Conservation (phyloP, 2,888 invertebrate species). For the Mimachlamys varia region DNA sequence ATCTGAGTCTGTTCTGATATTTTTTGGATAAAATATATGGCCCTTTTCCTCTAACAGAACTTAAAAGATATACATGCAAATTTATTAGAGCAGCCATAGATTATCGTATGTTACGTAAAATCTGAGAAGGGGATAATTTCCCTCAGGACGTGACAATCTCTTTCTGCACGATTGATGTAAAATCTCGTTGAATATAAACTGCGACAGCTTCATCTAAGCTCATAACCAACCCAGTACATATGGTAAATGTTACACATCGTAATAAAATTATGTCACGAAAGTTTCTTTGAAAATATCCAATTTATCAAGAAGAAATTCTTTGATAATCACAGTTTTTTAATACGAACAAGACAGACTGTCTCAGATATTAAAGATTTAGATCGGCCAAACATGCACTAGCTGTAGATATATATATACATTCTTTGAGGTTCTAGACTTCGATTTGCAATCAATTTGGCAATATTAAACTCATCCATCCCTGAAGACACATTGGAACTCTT, state of each 20-base stretch:
- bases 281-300: not conserved
- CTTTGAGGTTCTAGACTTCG: too few relatives aligned
- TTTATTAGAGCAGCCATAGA: not conserved
- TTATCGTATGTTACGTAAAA: not conserved
- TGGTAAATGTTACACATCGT: constrained; percentile 13
- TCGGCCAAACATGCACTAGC: too few relatives aligned
- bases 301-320: not conserved
- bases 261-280: constrained; percentile 4
- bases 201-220: not conserved
- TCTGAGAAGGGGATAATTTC: not conserved
- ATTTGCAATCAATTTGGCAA: too few relatives aligned
- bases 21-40: not conserved
- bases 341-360: not conserved
- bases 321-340: not conserved
- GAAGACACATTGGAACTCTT: too few relatives aligned
- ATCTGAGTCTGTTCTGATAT: not conserved
- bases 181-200: not conserved
- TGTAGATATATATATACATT: too few relatives aligned
- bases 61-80: not conserved
- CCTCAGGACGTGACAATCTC: not conserved
- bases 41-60: not conserved
- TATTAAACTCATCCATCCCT: too few relatives aligned
- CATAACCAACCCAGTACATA: not conserved
- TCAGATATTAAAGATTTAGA: not conserved
- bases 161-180: not conserved